Percentiles rank a stretch among this genome's conserved stretches.
These are phyloP conservation scores for Pterobdella sp. DNA, from an alignment of 2,888 invertebrate species.

Conservation along the genomic window DNA sequence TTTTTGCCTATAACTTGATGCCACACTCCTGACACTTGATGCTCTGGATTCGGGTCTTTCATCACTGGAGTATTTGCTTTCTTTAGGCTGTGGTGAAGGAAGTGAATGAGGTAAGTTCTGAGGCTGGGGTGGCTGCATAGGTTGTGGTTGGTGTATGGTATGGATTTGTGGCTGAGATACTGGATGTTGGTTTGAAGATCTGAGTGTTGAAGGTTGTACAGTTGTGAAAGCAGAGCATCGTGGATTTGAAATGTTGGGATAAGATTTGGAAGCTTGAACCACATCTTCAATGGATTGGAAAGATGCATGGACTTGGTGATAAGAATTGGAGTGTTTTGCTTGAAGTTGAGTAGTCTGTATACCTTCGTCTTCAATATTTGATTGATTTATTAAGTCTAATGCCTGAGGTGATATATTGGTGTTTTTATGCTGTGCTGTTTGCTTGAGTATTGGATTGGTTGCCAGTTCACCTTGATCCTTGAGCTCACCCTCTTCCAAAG, in stretches of 20 bases:
- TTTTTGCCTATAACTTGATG: background rate
- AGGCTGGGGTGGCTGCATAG: background rate
- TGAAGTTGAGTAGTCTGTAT: too few species aligned
- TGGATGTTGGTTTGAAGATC: background rate
- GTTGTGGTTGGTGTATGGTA: background rate
- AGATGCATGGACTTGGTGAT: too few species aligned
- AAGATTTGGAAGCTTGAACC: background rate
- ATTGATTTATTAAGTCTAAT: too few species aligned
- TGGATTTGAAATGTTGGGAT: slow-evolving; percentile 16
- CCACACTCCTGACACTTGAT: background rate
- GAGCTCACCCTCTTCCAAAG: too few species aligned
- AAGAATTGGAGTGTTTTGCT: too few species aligned
- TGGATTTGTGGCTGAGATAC: background rate
- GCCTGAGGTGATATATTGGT: too few species aligned
- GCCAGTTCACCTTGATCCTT: too few species aligned
- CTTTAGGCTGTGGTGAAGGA: background rate
- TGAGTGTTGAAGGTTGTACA: background rate
- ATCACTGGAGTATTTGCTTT: background rate
- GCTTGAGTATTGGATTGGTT: too few species aligned
- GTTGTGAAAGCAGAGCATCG: slow-evolving; percentile 15
- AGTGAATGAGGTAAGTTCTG: background rate
- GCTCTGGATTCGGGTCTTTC: background rate
- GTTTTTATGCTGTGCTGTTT: too few species aligned
- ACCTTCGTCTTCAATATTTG: too few species aligned
- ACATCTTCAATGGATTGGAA: too few species aligned